Base-by-base conservation (phyloP, 92 coral and sea anemone species). In the Epizoanthus rinbou region DNA sequence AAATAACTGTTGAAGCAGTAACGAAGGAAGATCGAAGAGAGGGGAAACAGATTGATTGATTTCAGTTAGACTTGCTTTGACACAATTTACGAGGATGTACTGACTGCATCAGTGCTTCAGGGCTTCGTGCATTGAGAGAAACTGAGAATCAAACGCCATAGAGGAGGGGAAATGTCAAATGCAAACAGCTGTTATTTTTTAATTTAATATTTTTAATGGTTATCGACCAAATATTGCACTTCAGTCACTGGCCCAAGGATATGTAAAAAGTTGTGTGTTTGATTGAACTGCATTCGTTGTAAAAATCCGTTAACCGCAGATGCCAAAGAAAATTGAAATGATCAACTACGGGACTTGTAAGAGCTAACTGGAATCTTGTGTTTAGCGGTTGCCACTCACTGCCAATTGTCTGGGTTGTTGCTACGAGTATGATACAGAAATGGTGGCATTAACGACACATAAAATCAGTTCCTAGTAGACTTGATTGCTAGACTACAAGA, bases 91-190 rank as follows among this genome's bases (percentile, higher is more conserved):
- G 37, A 43, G 15, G 6, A 43, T 62, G 47, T 3, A 19, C 33
- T 41, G 13, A 37, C 16, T 8, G 16, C 22, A 4, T 14, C 15
- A 25, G 80, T 74, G 37, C 45, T 17, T 7, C 37, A 24, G 65
- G 47, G 72, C 50, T 8, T 78, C 57, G 19, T 52, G 2, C 6
- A 0, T 60, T 59, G 33, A 28, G 14, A 24, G n/a, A 45, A 23
- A 56, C 22, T 5, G 22, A 43, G 22, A 41, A 62, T 8, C 1
- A 0, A 11, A 35, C 33, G 56, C 58, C 86, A 52, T 14, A 18
- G 31, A 47, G 64, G 80, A 25, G 3, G 69, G 80, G 9, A 83
- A 33, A 70, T 57, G 75, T 43, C 75, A 0, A 50, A 50, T 50
- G 54, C 54, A 50, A 50, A 50, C 54, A 50, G 54, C 54, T 50